Evolutionary conservation across 1,140 invertebrate species (phyloP), one percentile per base, ranked within the genome.

Genomic region (Colletes gigas): DNA sequence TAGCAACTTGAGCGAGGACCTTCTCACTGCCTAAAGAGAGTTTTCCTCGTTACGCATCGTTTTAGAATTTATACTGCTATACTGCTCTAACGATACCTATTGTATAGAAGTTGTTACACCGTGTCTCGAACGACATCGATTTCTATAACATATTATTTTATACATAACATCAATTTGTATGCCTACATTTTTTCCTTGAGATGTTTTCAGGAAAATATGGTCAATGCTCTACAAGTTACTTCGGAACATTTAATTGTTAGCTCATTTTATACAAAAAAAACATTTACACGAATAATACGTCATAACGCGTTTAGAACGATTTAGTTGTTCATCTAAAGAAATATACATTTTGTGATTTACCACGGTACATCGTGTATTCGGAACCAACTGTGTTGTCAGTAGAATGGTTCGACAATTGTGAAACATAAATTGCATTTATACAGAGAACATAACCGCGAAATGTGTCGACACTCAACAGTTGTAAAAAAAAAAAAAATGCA

Each of bases 381-480:
- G 17, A 68, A 68, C 72, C 78, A 81, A 60, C 78, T 81, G 78
- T 81, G 78, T 75, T 77, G 19, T 41, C 65, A 72, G 19, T 59
- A n/a, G 52, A 52, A 68, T 57, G 57, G 50, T 60, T 68, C 52
- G 60, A 63, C 66, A 79, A 62, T 78, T n/a, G 19, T 21, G 47
- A 78, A 71, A 78, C 68, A 52, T 65, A 73, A 72, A 50, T 65
- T 79, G 52, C 77, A 79, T 79, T 79, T 79, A 79, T 57, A 55
- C 50, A 39, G n/a, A 55, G 41, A 39, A 78, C 62, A 65, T 65
- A 44, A 76, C 47, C 41, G 19, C 41, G 14, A 65, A 44, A 14
- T 41, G 50, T 39, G 19, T 73, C 60, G 69, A 52, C 52, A 55
- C 50, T 63, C 60, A 44, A 14, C 21, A 2, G n/a, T 50, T 60